A percentile compares a stretch with the other conserved stretches of the same genome.
phyloP scores from a whole-genome alignment of 2,113 vertebrate genomes.

The Psettodes erumei region DNA sequence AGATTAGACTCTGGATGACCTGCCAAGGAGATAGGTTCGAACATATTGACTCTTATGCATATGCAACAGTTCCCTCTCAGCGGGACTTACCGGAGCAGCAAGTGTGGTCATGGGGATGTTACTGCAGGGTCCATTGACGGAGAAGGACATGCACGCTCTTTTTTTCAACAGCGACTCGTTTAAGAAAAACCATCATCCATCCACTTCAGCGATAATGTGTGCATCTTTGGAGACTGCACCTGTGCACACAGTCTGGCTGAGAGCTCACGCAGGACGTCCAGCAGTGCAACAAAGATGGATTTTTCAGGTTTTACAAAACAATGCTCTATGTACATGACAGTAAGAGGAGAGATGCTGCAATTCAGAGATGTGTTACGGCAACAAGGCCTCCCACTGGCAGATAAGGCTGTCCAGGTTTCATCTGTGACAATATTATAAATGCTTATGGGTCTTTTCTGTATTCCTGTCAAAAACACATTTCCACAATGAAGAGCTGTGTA shows the following conservation, averaged over 20 bases:
- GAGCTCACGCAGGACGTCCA: constrained; percentile 40
- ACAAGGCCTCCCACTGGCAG: constrained; percentile 37
- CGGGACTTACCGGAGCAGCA: constrained; percentile 43
- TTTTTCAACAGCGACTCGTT: constrained; percentile 46
- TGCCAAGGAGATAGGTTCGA: constrained; percentile 59
- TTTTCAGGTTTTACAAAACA: constrained; percentile 51
- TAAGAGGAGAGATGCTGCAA: constrained; percentile 30
- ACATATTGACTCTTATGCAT: constrained; percentile 67
- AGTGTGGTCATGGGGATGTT: constrained; percentile 16
- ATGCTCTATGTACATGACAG: constrained; percentile 30
- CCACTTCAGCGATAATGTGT: constrained; percentile 53
- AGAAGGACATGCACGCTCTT: constrained; percentile 51
- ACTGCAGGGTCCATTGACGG: constrained; percentile 50
- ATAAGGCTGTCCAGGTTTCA: constrained; percentile 35
- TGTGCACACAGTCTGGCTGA: neutral
- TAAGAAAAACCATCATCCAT: constrained; percentile 52
- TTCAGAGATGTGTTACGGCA: constrained; percentile 11
- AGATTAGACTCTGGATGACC: constrained; percentile 69
- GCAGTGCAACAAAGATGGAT: constrained; percentile 44
- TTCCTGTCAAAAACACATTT: constrained; percentile 1
- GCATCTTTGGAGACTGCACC: constrained; percentile 13
- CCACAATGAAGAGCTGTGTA: neutral
- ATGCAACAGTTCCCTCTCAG: constrained; percentile 61
- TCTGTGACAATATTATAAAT: constrained; percentile 26
- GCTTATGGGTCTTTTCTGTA: constrained; percentile 20